Conservation (phyloP, 2,797 vertebrate species). For the Eidolon dupreanum region DNA sequence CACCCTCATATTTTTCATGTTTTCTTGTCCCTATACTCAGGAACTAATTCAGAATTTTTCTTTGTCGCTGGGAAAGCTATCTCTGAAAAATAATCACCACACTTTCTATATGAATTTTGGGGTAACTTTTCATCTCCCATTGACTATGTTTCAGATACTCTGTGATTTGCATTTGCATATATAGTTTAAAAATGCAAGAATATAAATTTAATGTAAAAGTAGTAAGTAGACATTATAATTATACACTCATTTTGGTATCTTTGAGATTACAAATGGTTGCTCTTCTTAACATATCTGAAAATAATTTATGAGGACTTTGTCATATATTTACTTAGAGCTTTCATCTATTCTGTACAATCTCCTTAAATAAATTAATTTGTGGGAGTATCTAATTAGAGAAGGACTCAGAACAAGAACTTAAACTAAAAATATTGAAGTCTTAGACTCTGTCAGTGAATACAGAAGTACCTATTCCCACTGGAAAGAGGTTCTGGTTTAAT, state of each 20-base stretch:
- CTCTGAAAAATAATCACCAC: neutral
- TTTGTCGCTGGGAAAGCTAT: neutral
- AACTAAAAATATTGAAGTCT: neutral
- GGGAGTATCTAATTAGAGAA: neutral
- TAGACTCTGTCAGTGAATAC: neutral
- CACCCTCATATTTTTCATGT: neutral
- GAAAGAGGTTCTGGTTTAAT: slow-evolving; percentile 49
- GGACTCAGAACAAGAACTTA: neutral
- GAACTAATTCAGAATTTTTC: neutral
- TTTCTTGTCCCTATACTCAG: neutral
- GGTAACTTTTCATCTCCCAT: neutral
- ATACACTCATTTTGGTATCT: neutral
- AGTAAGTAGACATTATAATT: neutral
- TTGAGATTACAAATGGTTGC: neutral
- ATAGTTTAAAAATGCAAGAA: neutral
- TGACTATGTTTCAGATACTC: neutral
- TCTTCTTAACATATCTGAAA: neutral
- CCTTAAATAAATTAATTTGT: slow-evolving; percentile 9
- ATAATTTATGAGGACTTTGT: neutral
- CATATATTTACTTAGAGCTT: neutral
- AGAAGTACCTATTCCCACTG: slow-evolving; percentile 12
- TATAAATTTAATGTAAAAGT: neutral
- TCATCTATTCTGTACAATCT: neutral
- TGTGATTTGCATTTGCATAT: neutral
- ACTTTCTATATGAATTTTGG: neutral